Evolutionary conservation across 1,140 invertebrate genomes (phyloP).

Genomic region (Phthorimaea operculella): DNA sequence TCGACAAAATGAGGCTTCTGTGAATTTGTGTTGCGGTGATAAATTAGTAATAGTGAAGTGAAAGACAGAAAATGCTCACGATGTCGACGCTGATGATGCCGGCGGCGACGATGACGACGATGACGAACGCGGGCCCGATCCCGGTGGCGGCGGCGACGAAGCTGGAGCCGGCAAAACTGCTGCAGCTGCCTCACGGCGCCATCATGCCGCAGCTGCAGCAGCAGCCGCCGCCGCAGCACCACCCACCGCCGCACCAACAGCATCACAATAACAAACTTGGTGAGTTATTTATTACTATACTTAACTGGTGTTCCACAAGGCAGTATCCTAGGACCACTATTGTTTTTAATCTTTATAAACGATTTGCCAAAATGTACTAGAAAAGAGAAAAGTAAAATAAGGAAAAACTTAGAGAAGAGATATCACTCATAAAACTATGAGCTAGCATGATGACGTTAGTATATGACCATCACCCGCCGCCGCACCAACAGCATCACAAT

Average conservation of each 20-base stretch:
- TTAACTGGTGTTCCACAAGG: too few species aligned
- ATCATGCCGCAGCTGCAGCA: slow-evolving; percentile 52
- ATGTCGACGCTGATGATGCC: slow-evolving; percentile 76
- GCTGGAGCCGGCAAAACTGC: slow-evolving; percentile 60
- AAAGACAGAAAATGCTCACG: slow-evolving; percentile 64
- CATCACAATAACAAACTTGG: slow-evolving; percentile 57
- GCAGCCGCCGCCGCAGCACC: slow-evolving; percentile 32
- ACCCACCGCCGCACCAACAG: slow-evolving; percentile 50
- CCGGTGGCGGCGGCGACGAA: slow-evolving; percentile 71
- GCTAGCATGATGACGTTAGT: too few species aligned
- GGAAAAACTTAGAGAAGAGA: too few species aligned
- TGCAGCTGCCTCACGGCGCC: slow-evolving; percentile 57
- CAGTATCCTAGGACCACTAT: too few species aligned
- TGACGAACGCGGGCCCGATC: slow-evolving; percentile 70
- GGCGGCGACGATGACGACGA: slow-evolving; percentile 70
- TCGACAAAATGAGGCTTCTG: too few species aligned
- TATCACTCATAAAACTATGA: too few species aligned
- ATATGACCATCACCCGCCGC: slow-evolving; percentile 62
- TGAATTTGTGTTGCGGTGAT: too few species aligned
- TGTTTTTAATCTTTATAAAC: too few species aligned
- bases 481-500: slow-evolving; percentile 47
- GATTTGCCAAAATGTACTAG: too few species aligned
- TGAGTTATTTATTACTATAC: too few species aligned
- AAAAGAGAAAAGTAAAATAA: too few species aligned
- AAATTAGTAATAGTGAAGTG: background rate